Percentiles rank a stretch among this genome's conserved stretches.
phyloP scores from a whole-genome alignment of 1,140 invertebrate genomes.

The Ericerus pela region DNA sequence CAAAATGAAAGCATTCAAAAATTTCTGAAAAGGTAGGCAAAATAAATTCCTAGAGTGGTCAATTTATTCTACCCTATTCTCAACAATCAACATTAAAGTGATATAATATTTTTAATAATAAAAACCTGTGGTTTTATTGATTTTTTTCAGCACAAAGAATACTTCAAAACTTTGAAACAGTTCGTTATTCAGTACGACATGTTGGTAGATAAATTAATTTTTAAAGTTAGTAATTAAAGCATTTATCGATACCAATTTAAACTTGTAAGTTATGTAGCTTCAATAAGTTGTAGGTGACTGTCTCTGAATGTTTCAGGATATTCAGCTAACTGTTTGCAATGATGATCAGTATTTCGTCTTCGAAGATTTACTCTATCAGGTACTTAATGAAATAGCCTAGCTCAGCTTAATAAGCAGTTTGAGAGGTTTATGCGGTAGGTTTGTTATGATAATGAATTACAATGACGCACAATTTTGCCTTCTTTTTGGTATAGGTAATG shows the following conservation, averaged over 20 bases:
- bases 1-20: too few species aligned
- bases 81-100: too few species aligned
- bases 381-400: slow-evolving; percentile 28
- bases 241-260: background rate
- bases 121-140: too few species aligned
- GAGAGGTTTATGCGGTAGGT: background rate
- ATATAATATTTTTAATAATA: too few species aligned
- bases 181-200: slow-evolving; percentile 77
- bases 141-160: slow-evolving; percentile 53
- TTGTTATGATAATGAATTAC: background rate
- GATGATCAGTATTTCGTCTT: slow-evolving; percentile 98
- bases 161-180: slow-evolving; percentile 58
- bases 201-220: slow-evolving; percentile 82
- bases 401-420: too few species aligned
- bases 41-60: too few species aligned
- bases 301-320: slow-evolving; percentile 43
- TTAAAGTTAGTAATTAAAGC: slow-evolving; percentile 56
- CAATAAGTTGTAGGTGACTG: background rate
- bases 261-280: background rate
- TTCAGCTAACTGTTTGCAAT: slow-evolving; percentile 87
- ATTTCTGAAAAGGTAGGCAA: too few species aligned
- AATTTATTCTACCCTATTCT: too few species aligned
- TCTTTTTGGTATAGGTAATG: slow-evolving; percentile 68
- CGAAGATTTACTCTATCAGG: slow-evolving; percentile 89
- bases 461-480: too few species aligned